phyloP scores from a whole-genome alignment of 2,797 vertebrate genomes.

The Ptychobarbus kaznakovi region DNA sequence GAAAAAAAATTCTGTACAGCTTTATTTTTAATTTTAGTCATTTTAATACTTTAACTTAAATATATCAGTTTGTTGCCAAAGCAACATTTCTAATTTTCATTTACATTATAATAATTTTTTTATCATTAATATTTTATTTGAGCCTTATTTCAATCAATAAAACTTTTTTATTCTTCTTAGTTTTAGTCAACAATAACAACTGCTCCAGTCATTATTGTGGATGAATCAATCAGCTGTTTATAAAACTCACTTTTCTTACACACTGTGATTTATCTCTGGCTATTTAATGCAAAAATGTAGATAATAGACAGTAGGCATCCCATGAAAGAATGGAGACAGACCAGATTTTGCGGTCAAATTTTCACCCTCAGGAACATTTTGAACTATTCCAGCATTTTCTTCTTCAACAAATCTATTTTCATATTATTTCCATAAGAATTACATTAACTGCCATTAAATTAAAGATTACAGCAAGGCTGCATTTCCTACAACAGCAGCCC shows the following conservation, averaged over 20 bases:
- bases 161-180: background rate
- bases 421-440: background rate
- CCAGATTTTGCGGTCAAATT: background rate
- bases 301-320: background rate
- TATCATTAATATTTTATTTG: background rate
- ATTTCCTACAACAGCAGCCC: background rate
- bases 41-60: background rate
- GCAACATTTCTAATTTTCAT: no score
- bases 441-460: background rate
- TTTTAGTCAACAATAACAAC: background rate
- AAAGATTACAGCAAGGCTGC: background rate
- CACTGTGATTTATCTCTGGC: background rate
- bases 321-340: background rate
- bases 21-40: background rate
- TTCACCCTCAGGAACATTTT: background rate
- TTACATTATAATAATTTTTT: background rate
- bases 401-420: background rate
- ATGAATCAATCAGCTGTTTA: no score
- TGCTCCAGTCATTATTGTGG: background rate
- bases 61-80: background rate
- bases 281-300: background rate
- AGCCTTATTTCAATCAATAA: background rate
- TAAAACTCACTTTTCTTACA: background rate
- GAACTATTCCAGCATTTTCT: background rate
- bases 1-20: no score